Base-by-base conservation (phyloP, 2,888 invertebrate species). In the Drosophila macrospina region DNA sequence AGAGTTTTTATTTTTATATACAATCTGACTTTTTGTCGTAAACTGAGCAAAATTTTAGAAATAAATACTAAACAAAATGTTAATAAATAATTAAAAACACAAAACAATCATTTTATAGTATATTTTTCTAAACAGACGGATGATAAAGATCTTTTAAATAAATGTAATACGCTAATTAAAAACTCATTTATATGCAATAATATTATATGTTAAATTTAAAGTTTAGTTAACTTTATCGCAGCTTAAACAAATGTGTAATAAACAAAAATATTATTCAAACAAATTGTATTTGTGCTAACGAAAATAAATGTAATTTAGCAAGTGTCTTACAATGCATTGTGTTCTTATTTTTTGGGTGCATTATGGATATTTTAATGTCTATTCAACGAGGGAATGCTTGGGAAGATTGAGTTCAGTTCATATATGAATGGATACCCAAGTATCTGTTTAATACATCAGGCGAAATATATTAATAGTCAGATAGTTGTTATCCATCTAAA, bases 1-100 rank as follows among this genome's bases (percentile, higher is more conserved):
- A 79, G 1, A 67, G 80, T 69, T 79, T 73, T 79, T 75, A 75
- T 79, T 75, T 75, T 75, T 75, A 52, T 79, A 79, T 54, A 69
- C 60, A 60, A 63, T 37, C 39, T 69, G 74, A 79, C 75, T 64
- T 79, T 69, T 79, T 74, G 74, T 79, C 74, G 44, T 45, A 63
- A 20, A 54, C 55, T 15, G 39, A 51, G 20, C 20, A 72, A 34
- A 28, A 62, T 36, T n/a, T 6, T 13, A 0, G 13, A 42, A 28
- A 32, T 7, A 7, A 13, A 16, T 20, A 26, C 32, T 48, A 44
- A 66, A 59, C 10, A 13, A 66, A 62, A 37, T 41, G 13, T 47
- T 54, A 44, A 28, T 5, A 48, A 50, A 26, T 41, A 50, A 50
- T 24, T 28, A 1, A 20, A 13, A 32, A 26, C 28, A 39, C 20